Evolutionary conservation across 2,797 vertebrate genomes (phyloP), one percentile per base, ranked within the genome.

Genomic region (Buphagus erythrorhynchus): DNA sequence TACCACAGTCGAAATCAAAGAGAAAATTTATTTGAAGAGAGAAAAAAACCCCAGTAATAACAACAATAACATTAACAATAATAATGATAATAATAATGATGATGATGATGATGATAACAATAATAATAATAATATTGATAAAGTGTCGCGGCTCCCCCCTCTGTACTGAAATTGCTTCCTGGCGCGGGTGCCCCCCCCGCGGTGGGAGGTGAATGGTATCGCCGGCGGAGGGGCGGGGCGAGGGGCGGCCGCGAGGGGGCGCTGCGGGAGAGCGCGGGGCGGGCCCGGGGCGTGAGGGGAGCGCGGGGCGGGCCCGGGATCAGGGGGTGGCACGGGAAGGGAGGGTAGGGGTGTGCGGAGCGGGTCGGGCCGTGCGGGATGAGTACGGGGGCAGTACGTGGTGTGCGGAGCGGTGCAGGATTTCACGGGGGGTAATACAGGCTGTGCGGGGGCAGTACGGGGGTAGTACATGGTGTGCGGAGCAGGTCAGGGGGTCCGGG

Each of bases 241-340:
- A 51, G 49, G 28, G 35, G 36, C 49, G 28, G 49, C 49, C 48
- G 71, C 42, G 33, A 48, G 38, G 21, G 57, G 69, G 51, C 49
- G 68, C 59, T 40, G 51, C 25, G 42, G 68, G 61, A 8, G 24
- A 9, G 51, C 31, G 68, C 51, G 80, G 62, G 80, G 62, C 40
- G 59, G 57, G 48, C 10, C 5, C 25, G 9, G 49, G 69, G 42
- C 26, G 43, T 38, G 61, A 25, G 77, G 65, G 54, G 48, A 22
- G 73, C 11, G 45, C 8, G 35, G 72, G 29, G 33, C 16, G 7
- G n/a, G 15, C 1, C 0, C 20, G 21, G 33, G 33, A 1, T 5
- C 7, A 7, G 42, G 9, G 16, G 55, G 7, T 16, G 38, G 17
- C 16, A 12, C 36, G 15, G 48, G 7, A 16, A 22, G 13, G 13